These are phyloP conservation scores for Phocoena phocoena DNA, from an alignment of 2,113 vertebrate species.

Conservation along the genomic window DNA sequence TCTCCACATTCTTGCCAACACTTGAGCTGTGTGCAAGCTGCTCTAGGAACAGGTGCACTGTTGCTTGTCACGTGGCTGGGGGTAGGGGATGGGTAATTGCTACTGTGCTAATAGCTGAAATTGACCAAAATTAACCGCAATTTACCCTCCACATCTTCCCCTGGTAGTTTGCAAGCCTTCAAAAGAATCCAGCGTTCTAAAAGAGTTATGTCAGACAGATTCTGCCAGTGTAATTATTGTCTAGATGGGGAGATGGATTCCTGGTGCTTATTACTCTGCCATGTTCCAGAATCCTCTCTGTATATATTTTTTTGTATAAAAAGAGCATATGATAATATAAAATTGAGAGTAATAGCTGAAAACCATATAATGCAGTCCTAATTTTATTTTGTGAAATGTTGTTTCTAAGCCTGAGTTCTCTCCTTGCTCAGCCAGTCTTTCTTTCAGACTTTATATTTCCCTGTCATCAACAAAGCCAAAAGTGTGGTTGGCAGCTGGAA, in stretches of 20 bases:
- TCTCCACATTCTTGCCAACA: not conserved
- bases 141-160: not conserved
- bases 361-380: not conserved
- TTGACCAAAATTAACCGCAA: not conserved
- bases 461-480: not conserved
- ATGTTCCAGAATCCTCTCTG: not conserved
- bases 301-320: not conserved
- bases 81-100: not conserved
- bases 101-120: not conserved
- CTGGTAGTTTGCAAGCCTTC: not conserved
- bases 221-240: not conserved
- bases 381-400: conserved; percentile 30
- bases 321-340: not conserved
- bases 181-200: not conserved
- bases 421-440: not conserved
- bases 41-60: not conserved
- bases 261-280: not conserved
- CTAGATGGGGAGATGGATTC: not conserved
- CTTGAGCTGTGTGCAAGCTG: not conserved
- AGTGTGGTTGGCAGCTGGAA: not conserved
- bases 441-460: not conserved
- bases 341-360: not conserved
- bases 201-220: not conserved
- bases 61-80: not conserved
- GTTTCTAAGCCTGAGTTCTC: conserved; percentile 1